A percentile compares a stretch with the other conserved stretches of the same genome.
Evolutionary conservation across 2,888 invertebrate species (phyloP).

Genomic region (Lamellibrachia satsuma): DNA sequence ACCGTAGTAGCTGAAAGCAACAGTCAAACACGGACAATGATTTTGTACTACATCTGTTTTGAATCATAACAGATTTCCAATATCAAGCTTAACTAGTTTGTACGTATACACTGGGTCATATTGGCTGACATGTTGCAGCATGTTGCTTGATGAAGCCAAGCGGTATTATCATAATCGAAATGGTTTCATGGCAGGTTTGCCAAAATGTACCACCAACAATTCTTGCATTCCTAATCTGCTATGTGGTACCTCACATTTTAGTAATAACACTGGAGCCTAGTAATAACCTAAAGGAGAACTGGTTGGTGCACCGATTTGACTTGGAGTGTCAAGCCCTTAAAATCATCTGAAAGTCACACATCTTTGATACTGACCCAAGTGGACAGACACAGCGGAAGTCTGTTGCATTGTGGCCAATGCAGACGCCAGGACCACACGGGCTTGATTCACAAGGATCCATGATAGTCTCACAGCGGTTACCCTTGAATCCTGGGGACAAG

Average conservation of each 20-base stretch:
- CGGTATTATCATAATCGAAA: neutral
- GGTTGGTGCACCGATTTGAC: neutral
- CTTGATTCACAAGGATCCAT: neutral
- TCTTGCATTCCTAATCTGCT: neutral
- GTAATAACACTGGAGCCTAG: neutral
- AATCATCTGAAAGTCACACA: neutral
- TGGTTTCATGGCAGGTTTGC: neutral
- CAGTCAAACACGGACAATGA: neutral
- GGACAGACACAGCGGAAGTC: neutral
- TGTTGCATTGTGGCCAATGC: neutral
- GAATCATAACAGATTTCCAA: neutral
- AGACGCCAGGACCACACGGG: neutral
- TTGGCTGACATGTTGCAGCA: too few species aligned
- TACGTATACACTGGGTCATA: neutral
- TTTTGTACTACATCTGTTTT: neutral
- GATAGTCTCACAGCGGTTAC: neutral
- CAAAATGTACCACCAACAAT: neutral
- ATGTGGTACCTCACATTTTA: neutral
- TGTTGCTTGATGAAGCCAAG: neutral
- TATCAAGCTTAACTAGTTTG: neutral
- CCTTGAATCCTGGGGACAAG: neutral
- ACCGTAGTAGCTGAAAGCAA: slow-evolving; percentile 28
- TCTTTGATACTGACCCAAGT: neutral
- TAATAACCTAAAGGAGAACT: neutral
- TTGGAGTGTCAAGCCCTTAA: neutral